phyloP scores from a whole-genome alignment of 2,888 invertebrate genomes.

The Argyresthia goedartella region DNA sequence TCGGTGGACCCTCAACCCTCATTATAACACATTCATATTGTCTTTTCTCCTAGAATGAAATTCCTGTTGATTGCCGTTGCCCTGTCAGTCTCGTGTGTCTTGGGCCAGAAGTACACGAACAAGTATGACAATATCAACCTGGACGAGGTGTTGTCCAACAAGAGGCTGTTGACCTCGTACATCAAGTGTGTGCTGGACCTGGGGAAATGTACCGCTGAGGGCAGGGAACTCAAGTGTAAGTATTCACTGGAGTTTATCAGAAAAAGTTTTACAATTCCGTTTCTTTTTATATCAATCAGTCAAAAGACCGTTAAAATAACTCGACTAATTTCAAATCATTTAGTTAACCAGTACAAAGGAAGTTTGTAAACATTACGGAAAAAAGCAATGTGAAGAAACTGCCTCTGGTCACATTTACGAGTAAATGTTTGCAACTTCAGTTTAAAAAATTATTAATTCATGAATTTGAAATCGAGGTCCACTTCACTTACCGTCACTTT shows the following conservation, averaged over 20 bases:
- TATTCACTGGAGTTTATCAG: slow-evolving; percentile 11
- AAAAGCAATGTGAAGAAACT: no score
- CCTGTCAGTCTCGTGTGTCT: slow-evolving; percentile 4
- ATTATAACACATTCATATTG: no score
- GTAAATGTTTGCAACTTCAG: no score
- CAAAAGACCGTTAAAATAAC: no score
- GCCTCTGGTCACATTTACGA: no score
- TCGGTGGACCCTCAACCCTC: no score
- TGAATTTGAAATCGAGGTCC: no score
- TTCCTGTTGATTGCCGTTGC: slow-evolving; percentile 8
- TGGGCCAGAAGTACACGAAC: slow-evolving; percentile 58
- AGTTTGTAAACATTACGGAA: no score
- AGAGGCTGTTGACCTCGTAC: slow-evolving; percentile 76
- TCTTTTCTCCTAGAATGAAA: slow-evolving; percentile 11
- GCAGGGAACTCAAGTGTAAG: slow-evolving; percentile 78
- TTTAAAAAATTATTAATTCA: no score
- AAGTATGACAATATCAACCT: slow-evolving; percentile 79
- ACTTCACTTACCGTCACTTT: no score
- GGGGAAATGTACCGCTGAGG: slow-evolving; percentile 78
- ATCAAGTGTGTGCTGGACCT: slow-evolving; percentile 76
- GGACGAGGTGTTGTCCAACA: slow-evolving; percentile 76
- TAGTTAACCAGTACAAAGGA: no score
- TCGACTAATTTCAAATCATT: no score
- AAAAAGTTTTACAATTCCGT: background rate
- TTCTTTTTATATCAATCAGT: background rate